Base-by-base conservation (phyloP, 2,113 vertebrate genomes). In the Siphamia tubifer region DNA sequence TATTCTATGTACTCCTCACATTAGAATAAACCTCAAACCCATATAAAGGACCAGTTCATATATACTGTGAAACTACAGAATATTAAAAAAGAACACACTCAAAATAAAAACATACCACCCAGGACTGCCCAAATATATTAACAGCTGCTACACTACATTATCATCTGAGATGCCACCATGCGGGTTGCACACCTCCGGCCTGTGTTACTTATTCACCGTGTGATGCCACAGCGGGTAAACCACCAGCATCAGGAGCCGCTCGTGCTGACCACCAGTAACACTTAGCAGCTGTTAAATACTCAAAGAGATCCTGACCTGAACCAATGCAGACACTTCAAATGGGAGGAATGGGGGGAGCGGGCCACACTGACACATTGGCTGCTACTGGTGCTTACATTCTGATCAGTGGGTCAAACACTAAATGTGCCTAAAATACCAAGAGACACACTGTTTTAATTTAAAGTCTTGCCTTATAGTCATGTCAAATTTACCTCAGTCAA, bases 251-350 rank as follows among this genome's bases (percentile, higher is more conserved):
- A 64, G 51, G 55, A 79, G 75, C 57, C 28, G 31, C 55, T 68
- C 4, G 5, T 31, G 43, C 55, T 82, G 76, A 75, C 75, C 81
- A 82, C 47, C 62, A 61, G 68, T 84, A 83, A 84, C 78, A 77
- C 63, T 71, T 80, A 74, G 69, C 79, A 84, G 84, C 81, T 85
- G 83, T 79, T 82, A 61, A 67, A 61, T 35, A 30, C 73, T 63
- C 70, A 38, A 31, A 8, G 48, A 71, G 65, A 71, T 62, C 60
- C 45, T 80, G 70, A 78, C 79, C 76, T 74, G 60, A 77, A 68
- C 64, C 66, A 58, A 55, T 27, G 57, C 57, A 60, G 80, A 54
- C 68, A 58, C 58, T 82, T 81, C 53, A 65, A 61, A 79, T 65
- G 38, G 24, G 15, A 44, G 16, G 25, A 12, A 1, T n/a, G 12